Evolutionary conservation across 2,797 vertebrate genomes (phyloP).

Genomic region (Micromesistius poutassou): DNA sequence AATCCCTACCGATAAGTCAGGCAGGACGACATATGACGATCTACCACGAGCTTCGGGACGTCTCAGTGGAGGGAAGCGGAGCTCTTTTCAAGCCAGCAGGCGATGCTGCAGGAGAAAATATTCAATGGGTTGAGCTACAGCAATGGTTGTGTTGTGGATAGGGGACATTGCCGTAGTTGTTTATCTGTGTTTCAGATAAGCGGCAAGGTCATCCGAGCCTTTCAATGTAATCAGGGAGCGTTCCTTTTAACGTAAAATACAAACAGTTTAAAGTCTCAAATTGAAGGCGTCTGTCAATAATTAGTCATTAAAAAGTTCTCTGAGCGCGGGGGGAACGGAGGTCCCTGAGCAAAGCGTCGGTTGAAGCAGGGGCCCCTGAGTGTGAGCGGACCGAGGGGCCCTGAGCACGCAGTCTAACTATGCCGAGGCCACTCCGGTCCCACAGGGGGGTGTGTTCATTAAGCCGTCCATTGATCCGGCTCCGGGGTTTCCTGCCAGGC

Average conservation of each 20-base stretch:
- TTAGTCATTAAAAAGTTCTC: not conserved
- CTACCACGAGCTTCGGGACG: no score
- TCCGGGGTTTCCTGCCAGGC: slow-evolving; percentile 36
- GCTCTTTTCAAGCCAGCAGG: not conserved
- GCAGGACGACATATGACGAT: no score
- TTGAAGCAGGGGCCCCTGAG: not conserved
- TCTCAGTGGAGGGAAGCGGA: not conserved
- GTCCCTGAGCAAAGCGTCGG: not conserved
- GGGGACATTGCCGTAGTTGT: not conserved
- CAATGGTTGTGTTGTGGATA: not conserved
- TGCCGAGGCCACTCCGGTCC: slow-evolving; percentile 39
- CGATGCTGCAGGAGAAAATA: not conserved
- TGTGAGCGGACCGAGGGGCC: not conserved
- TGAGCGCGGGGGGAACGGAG: not conserved
- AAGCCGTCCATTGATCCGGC: slow-evolving; percentile 57
- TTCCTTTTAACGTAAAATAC: no score
- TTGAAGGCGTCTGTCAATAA: no score
- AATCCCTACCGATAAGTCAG: no score
- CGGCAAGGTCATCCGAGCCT: not conserved
- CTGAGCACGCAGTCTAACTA: slow-evolving; percentile 40
- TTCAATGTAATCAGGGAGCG: no score
- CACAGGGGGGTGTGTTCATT: slow-evolving; percentile 61
- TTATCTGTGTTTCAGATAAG: not conserved
- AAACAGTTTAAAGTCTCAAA: no score
- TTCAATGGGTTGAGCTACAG: not conserved